Base-by-base conservation (phyloP, 2,888 invertebrate species). In the Troglohyphantes excavatus region DNA sequence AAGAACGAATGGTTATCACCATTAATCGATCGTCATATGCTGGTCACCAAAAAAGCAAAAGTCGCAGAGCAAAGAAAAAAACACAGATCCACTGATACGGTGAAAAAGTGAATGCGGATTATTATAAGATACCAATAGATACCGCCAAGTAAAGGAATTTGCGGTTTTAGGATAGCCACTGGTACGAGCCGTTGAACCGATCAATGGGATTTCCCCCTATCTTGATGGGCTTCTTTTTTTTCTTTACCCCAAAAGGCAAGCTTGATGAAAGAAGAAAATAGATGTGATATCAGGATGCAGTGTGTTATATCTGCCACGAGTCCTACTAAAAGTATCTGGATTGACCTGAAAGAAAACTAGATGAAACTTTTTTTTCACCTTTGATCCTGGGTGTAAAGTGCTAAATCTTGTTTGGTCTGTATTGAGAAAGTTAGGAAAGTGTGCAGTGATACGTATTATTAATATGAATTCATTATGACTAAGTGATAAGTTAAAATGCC, bases 91-190 rank as follows among this genome's bases (percentile, higher is more conserved):
- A 53, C 17, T n/a, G 53, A 53, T 53, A 53, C 53, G 53, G n/a
- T n/a, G n/a, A 53, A 53, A 53, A 53, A 53, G 53, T 53, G 53
- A 53, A 11, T 68, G 29, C 29, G 73, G 27, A 61, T 76, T 76
- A 76, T 76, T 76, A 76, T 76, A 29, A 33, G 76, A 19, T 76
- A 76, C 33, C 59, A 27, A 76, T 59, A 76, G 59, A 76, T 76
- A 76, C 33, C 76, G 21, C 27, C 76, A 27, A 19, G 33, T 61
- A 76, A 33, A 29, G 61, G 76, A 76, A 76, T 76, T 76, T 61
- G 76, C 33, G 76, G 61, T 76, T 61, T 33, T 29, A 19, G 21
- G n/a, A 19, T 29, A 33, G 19, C 61, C 17, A 76, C 19, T 33
- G 61, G 29, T 76, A 61, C 61, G 76, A 61, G 17, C 59, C 76